Base-by-base conservation (phyloP, 2,888 invertebrate genomes). In the Drosophila gaucha region DNA sequence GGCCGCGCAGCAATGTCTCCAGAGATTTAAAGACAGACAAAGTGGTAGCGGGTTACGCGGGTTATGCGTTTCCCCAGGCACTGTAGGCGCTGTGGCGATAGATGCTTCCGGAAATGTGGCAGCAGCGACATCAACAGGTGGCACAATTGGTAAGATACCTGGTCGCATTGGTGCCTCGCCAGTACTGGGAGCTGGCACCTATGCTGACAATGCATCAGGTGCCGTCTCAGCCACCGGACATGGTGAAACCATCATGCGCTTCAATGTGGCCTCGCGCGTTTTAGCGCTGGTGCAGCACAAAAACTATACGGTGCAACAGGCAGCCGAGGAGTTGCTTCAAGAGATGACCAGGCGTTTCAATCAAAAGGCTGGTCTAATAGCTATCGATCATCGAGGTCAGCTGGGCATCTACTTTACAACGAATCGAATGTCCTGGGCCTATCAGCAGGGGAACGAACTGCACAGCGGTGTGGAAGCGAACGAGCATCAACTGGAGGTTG, bases 111-210 rank as follows among this genome's bases (percentile, higher is more conserved):
- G 97, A 0, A 94, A 95, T 80, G 92, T 97, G 44, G 96, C 96
- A 0, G 96, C 94, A 1, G 97, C 95, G 0, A 97, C 97, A 0
- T 97, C 97, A 8, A 97, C 97, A 0, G 97, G 97, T 1, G 97
- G 97, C 0, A 95, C 95, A 78, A 95, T 94, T 51, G 96, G 96
- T 0, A 96, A 96, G 91, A 93, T 94, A 75, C 93, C 94, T 0
- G 96, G 96, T 0, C 93, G 96, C 26, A 95, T 96, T 73, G 96
- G 96, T 9, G 96, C 96, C 82, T 95, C 96, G 0, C 95, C 96
- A 0, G 92, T 94, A 72, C 93, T 94, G 73, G 96, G 96, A 0
- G 94, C 94, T 78, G 96, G 96, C 5, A 95, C 95, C 3, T 96
- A 96, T 86, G 95, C 95, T 5, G 96, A 96, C 89, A 94, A 96